Percentiles rank a stretch among this genome's conserved stretches.
Conservation (phyloP, 2,888 invertebrate genomes). For the Neoascia interrupta region DNA sequence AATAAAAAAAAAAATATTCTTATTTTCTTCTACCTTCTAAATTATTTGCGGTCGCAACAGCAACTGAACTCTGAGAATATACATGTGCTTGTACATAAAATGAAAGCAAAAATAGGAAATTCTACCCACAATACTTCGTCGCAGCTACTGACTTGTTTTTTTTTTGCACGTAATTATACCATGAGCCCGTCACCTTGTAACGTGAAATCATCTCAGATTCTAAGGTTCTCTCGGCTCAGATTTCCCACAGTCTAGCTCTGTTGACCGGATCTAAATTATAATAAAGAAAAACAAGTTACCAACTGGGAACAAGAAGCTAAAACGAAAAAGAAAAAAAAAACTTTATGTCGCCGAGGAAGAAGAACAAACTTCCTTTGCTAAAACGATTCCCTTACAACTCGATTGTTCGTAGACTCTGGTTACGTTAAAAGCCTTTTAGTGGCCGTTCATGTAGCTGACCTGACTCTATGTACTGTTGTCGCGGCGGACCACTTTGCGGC, state of each 20-base stretch:
- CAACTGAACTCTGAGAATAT: conserved; percentile 29
- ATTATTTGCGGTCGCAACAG: conserved; percentile 28
- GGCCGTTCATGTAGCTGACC: background rate
- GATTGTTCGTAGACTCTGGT: conserved; percentile 53
- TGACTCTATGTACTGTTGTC: conserved; percentile 9
- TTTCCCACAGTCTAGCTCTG: conserved; percentile 67
- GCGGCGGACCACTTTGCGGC: no score
- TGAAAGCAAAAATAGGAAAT: conserved; percentile 47
- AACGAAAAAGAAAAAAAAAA: conserved; percentile 9
- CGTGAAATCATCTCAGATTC: conserved; percentile 65
- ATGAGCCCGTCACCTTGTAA: conserved; percentile 60
- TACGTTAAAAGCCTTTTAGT: conserved; percentile 2
- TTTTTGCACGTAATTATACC: conserved; percentile 53
- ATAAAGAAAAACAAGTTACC: conserved; percentile 47
- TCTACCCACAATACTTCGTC: conserved; percentile 30
- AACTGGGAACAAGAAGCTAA: conserved; percentile 25
- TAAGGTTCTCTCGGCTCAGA: conserved; percentile 37
- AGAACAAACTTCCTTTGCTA: conserved; percentile 33
- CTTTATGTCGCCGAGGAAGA: conserved; percentile 18
- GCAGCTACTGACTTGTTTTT: conserved; percentile 1
- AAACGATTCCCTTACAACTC: conserved; percentile 38
- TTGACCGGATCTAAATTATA: conserved; percentile 66
- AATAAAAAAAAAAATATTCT: no score
- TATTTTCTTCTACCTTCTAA: conserved; percentile 13
- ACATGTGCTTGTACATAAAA: conserved; percentile 43